A percentile compares a stretch with the other conserved stretches of the same genome.
Evolutionary conservation across 2,113 vertebrate species (phyloP).

Genomic region (Loxodonta africana): DNA sequence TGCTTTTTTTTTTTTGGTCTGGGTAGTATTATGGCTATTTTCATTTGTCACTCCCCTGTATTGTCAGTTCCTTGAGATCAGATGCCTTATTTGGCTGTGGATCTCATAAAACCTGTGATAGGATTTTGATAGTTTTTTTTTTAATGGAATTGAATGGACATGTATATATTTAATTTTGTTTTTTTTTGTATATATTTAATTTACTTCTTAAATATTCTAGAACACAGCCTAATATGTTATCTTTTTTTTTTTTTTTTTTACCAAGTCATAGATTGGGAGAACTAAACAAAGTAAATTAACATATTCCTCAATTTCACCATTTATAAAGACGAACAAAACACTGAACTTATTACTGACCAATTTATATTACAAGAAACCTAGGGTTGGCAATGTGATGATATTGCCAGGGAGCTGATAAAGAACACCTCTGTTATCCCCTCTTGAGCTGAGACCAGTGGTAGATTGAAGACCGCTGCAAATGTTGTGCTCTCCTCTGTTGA

Average conservation of each 20-base stretch:
- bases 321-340: background rate
- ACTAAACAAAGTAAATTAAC: background rate
- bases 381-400: background rate
- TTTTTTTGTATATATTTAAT: background rate
- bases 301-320: background rate
- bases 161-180: background rate
- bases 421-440: background rate
- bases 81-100: background rate
- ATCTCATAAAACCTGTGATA: background rate
- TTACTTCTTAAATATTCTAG: background rate
- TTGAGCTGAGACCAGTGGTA: background rate
- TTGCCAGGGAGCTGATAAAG: background rate
- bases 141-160: background rate
- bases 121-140: background rate
- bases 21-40: background rate
- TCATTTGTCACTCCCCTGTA: background rate
- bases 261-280: background rate
- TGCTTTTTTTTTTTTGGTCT: background rate
- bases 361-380: background rate
- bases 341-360: background rate
- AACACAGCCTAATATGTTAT: background rate
- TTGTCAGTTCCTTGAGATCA: background rate
- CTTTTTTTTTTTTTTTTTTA: background rate
- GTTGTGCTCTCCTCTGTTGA: background rate
- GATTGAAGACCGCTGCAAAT: background rate